Evolutionary conservation across 2,888 invertebrate genomes (phyloP).

Genomic region (Cheilosia scutellata): DNA sequence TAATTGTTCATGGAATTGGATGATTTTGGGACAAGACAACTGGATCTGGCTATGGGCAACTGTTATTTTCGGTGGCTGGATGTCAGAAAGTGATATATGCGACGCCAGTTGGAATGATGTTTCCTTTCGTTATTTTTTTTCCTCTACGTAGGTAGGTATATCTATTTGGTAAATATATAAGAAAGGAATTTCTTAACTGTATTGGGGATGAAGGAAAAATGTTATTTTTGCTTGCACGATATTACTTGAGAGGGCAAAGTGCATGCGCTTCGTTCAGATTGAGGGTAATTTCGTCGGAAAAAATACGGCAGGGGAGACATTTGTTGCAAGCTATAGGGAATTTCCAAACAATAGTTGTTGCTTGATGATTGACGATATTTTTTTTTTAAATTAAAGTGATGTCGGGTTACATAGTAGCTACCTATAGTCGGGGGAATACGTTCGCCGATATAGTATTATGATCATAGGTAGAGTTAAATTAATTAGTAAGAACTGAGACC

Average conservation of each 20-base stretch:
- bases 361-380: too few relatives aligned
- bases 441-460: too few relatives aligned
- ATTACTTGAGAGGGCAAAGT: slow-evolving; percentile 47
- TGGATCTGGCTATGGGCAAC: slow-evolving; percentile 30
- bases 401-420: too few relatives aligned
- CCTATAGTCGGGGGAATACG: too few relatives aligned
- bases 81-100: slow-evolving; percentile 67
- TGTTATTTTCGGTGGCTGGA: slow-evolving; percentile 53
- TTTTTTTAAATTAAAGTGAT: too few relatives aligned
- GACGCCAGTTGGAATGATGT: slow-evolving; percentile 61
- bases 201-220: slow-evolving; percentile 45
- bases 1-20: slow-evolving; percentile 49
- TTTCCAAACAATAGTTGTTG: too few relatives aligned
- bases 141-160: slow-evolving; percentile 30
- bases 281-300: slow-evolving; percentile 24
- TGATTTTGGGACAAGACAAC: slow-evolving; percentile 25
- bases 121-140: background rate
- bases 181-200: slow-evolving; percentile 17
- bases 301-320: background rate
- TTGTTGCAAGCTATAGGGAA: background rate
- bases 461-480: too few relatives aligned
- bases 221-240: slow-evolving; percentile 26
- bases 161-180: slow-evolving; percentile 40
- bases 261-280: slow-evolving; percentile 62
- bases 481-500: too few relatives aligned